A percentile compares a stretch with the other conserved stretches of the same genome.
These are phyloP conservation scores for Eulithis testata DNA, from an alignment of 2,888 invertebrate genomes.

Conservation along the genomic window DNA sequence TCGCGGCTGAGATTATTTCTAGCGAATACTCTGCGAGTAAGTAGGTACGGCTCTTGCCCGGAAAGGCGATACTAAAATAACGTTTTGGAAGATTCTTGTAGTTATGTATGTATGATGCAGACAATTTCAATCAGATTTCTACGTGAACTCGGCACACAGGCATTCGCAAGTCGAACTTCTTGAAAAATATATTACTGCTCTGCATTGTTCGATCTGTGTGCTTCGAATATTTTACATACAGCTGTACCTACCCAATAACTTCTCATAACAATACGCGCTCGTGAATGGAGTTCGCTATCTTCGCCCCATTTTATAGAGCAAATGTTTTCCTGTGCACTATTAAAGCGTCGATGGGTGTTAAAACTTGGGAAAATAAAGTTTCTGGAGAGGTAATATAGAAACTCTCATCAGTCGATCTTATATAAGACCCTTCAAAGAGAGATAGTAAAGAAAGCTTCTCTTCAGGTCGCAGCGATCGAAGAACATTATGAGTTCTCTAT, in stretches of 20 bases:
- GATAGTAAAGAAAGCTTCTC: not conserved
- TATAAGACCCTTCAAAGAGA: not conserved
- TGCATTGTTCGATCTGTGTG: slow-evolving; percentile 54
- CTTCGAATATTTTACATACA: slow-evolving; percentile 55
- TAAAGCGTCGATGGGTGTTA: slow-evolving; percentile 8
- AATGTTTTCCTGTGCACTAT: slow-evolving; percentile 8
- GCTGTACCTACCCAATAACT: slow-evolving; percentile 46
- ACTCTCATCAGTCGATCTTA: not conserved
- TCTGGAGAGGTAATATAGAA: not conserved
- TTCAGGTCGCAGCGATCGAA: not conserved
- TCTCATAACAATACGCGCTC: slow-evolving; percentile 55
- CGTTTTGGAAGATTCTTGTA: too few species aligned
- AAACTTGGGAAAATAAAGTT: slow-evolving; percentile 12
- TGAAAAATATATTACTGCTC: slow-evolving; percentile 63
- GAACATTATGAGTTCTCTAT: too few species aligned
- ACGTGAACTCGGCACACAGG: not conserved
- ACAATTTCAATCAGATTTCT: not conserved
- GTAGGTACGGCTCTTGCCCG: too few species aligned
- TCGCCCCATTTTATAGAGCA: slow-evolving; percentile 13
- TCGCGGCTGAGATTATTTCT: too few species aligned
- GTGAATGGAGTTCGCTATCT: slow-evolving; percentile 32
- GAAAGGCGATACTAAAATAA: too few species aligned
- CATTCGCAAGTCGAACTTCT: slow-evolving; percentile 50
- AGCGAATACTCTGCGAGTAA: too few species aligned
- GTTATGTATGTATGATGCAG: too few species aligned